Conservation (phyloP, 2,888 invertebrate species). For the Seladonia tumulorum region DNA sequence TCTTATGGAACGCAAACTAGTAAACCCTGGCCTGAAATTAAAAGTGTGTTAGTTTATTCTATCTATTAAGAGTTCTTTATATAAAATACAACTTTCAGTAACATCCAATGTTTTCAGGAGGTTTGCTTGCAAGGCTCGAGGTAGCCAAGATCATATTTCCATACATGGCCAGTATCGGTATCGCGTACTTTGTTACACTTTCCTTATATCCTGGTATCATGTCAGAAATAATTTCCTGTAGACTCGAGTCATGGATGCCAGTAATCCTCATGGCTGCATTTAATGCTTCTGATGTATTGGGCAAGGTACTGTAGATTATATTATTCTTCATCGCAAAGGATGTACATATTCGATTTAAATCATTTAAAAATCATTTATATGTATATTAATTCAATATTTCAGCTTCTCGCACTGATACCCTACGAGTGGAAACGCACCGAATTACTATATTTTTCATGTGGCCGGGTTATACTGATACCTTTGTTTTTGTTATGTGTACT, state of each 20-base stretch:
- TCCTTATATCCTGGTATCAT: constrained; percentile 96
- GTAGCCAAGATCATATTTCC: constrained; percentile 94
- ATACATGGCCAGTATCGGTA: constrained; percentile 94
- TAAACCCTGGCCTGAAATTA: constrained; percentile 85
- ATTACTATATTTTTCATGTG: constrained; percentile 90
- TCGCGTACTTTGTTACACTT: constrained; percentile 95
- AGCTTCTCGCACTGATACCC: constrained; percentile 92
- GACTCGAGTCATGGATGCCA: constrained; percentile 95
- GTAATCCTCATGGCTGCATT: constrained; percentile 95
- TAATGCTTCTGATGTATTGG: constrained; percentile 94
- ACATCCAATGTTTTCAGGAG: constrained; percentile 85
- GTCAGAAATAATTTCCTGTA: constrained; percentile 94
- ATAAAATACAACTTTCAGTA: neutral
- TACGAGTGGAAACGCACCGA: constrained; percentile 94
- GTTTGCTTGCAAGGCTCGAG: constrained; percentile 90
- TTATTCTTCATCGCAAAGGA: neutral
- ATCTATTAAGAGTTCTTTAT: neutral
- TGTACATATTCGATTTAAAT: neutral
- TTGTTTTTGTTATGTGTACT: constrained; percentile 92
- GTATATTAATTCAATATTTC: constrained; percentile 28
- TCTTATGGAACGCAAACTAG: constrained; percentile 83
- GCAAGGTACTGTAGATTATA: constrained; percentile 87
- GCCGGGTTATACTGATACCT: constrained; percentile 91
- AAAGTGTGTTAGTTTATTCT: constrained; percentile 82
- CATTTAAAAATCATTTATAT: neutral